Base-by-base conservation (phyloP, 2,888 invertebrate genomes). In the Papilio demoleus region DNA sequence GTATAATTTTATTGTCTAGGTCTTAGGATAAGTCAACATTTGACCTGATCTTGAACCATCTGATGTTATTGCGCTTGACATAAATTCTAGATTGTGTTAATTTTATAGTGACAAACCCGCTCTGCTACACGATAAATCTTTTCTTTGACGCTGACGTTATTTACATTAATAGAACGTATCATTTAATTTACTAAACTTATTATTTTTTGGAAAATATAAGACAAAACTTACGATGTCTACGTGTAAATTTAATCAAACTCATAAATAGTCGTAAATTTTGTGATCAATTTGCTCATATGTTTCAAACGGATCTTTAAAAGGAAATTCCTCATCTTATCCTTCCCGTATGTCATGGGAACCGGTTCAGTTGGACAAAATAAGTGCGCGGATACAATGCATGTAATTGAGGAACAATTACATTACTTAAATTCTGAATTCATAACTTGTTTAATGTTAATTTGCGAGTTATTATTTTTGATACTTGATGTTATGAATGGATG, bases 1-100 rank as follows among this genome's bases (percentile, higher is more conserved):
- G 79, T 77, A 77, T 81, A 85, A 85, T 87, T 86, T 86, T 83
- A 81, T 84, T 81, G 76, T 73, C 76, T 84, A 84, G 84, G 85
- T 88, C 86, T 76, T 74, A 70, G 80, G 85, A 88, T 79, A 79
- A 76, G 74, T 72, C 73, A 71, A 70, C 73, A 76, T 76, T 77
- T 79, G 79, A 79, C 79, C 78, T 68, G 76, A 67, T 77, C 78
- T 78, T 80, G 79, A 79, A 77, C 77, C 59, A 14, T 17, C 3
- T 27, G 68, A 66, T 72, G 68, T 63, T 74, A 40, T 67, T 71
- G 61, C 63, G 62, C 67, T 68, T 59, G 62, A 42, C 42, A 65
- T 65, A 60, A 53, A 59, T 68, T 67, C n/a, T 67, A 42, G 56
- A 65, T 67, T 17, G 40, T 65, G 61, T 66, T 42, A 34, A 22